phyloP scores from a whole-genome alignment of 2,888 invertebrate genomes.

The Plusia festucae region DNA sequence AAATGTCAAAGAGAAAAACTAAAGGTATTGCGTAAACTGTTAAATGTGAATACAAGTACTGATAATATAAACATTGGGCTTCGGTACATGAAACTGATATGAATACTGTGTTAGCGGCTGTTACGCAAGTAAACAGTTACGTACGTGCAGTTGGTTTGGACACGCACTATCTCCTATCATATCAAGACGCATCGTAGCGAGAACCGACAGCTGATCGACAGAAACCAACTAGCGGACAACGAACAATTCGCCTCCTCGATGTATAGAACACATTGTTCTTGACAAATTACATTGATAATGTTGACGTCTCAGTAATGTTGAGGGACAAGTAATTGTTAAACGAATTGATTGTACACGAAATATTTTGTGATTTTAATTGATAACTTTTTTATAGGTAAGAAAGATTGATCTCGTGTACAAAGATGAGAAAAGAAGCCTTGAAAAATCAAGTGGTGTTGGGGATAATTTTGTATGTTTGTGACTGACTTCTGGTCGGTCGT shows the following conservation, averaged over 20 bases:
- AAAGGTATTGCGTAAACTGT: constrained; percentile 34
- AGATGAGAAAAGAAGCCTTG: too few relatives aligned
- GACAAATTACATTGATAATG: constrained; percentile 47
- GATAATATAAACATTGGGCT: constrained; percentile 68
- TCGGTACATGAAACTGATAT: constrained; percentile 62
- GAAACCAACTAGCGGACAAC: constrained; percentile 44
- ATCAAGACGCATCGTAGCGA: constrained; percentile 81
- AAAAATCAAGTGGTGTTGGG: too few relatives aligned
- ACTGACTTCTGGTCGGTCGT: too few relatives aligned
- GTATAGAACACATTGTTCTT: constrained; percentile 25
- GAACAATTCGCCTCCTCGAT: constrained; percentile 19
- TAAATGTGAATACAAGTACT: constrained; percentile 61
- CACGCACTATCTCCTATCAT: constrained; percentile 84
- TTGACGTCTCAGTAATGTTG: constrained; percentile 24
- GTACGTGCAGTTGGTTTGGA: constrained; percentile 69
- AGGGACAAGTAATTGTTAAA: constrained; percentile 11
- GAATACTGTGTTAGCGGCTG: constrained; percentile 64
- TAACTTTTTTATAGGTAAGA: background rate
- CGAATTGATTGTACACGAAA: constrained; percentile 4
- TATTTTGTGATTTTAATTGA: background rate
- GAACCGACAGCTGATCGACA: constrained; percentile 79
- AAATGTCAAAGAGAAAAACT: constrained; percentile 31
- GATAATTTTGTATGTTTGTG: too few relatives aligned
- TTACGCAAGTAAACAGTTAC: constrained; percentile 79
- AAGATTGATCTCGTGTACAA: background rate